Base-by-base conservation (phyloP, 2,797 vertebrate species). In the Etheostoma perlongum region DNA sequence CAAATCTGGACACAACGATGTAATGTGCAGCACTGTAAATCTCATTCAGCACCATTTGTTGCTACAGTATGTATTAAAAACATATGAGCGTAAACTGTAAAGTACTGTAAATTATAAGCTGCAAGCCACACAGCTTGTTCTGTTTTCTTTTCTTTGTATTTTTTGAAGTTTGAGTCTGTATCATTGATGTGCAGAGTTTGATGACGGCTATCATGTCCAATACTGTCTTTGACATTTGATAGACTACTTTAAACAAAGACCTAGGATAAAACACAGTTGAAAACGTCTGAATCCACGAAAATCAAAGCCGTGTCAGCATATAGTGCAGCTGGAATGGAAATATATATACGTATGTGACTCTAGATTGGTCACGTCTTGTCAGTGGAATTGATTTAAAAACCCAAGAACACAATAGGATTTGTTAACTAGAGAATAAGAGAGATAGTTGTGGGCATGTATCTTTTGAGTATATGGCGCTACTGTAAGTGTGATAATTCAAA, bases 401-500 rank as follows among this genome's bases (percentile, higher is more conserved):
- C 89, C 86, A 90, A 85, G 85, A 92, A 92, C 90, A 92, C 88
- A 88, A 89, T 87, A 85, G 88, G 70, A 78, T 76, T 78, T 67
- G 75, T 89, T 92, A 93, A 93, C 81, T 60, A 71, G 82, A 72
- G 92, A 93, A 89, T 83, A 84, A 76, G 73, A 82, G 73, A 79
- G 82, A 91, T 89, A 85, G 90, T 91, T 80, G 59, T 68, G 79
- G 85, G 85, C 87, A 73, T 89, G 82, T 84, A 82, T 91, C 88
- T 84, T 88, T 84, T 89, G 81, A 89, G 78, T 88, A 78, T 82
- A 81, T 61, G 77, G 65, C 49, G 48, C 76, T 82, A 88, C 82
- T 85, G 82, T 92, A 91, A 92, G 90, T 91, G 90, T 91, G 92
- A 93, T 92, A 88, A 93, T 93, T 92, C 85, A 89, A 90, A 93